phyloP scores from a whole-genome alignment of 2,888 invertebrate species.

The Elegia similella region DNA sequence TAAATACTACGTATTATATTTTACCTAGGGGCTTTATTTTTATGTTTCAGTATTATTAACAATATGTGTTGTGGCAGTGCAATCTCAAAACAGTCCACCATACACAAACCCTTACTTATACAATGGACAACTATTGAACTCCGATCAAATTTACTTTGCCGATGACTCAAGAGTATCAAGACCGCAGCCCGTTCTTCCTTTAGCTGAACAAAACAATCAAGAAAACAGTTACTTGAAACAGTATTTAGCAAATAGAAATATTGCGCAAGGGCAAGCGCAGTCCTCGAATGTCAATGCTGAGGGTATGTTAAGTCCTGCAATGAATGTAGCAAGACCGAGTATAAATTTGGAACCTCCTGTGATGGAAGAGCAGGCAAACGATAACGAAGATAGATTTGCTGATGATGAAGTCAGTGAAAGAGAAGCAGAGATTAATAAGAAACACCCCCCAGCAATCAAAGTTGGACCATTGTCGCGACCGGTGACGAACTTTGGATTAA shows the following conservation, averaged over 20 bases:
- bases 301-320: background rate
- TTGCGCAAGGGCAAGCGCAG: constrained; percentile 3
- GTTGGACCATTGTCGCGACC: constrained; percentile 36
- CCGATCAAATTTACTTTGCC: constrained; percentile 30
- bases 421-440: constrained; percentile 6
- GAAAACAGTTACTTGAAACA: background rate
- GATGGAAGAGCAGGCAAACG: background rate
- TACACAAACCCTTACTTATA: constrained; percentile 2
- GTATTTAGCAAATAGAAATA: constrained; percentile 2
- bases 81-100: constrained; percentile 21
- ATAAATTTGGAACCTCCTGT: constrained; percentile 19
- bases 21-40: background rate
- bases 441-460: background rate
- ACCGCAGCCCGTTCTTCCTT: constrained; percentile 16
- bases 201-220: constrained; percentile 1
- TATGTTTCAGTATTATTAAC: constrained; percentile 6
- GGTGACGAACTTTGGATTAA: constrained; percentile 52
- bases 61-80: constrained; percentile 27
- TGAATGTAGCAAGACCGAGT: constrained; percentile 17
- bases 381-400: constrained; percentile 12
- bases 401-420: background rate
- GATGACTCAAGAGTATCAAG: constrained; percentile 22
- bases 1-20: too few relatives aligned
- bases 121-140: constrained; percentile 17
- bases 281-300: constrained; percentile 1